Conservation (phyloP, 2,888 invertebrate genomes). For the Pelosia muscerda region DNA sequence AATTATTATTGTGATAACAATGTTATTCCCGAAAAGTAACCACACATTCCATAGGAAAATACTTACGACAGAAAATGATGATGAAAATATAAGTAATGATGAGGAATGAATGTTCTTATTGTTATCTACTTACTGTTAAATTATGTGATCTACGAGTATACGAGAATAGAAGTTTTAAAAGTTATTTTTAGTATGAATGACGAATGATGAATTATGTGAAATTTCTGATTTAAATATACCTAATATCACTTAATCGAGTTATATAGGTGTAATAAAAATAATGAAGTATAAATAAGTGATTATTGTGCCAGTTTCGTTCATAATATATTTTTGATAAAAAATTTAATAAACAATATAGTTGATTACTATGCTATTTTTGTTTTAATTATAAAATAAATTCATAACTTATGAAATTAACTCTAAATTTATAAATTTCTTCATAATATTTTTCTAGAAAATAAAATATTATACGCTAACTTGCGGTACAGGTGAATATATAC, state of each 20-base stretch:
- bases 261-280: background rate
- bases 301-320: background rate
- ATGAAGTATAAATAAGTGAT: background rate
- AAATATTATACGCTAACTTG: constrained; percentile 3
- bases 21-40: background rate
- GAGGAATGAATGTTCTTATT: background rate
- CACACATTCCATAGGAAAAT: background rate
- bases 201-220: background rate
- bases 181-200: background rate
- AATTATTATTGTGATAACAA: constrained; percentile 7
- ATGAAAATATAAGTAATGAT: background rate
- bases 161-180: background rate
- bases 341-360: background rate
- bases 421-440: background rate
- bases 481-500: constrained; percentile 3
- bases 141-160: background rate
- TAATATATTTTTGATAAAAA: background rate
- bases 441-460: background rate
- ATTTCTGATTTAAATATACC: background rate
- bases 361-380: background rate
- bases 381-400: background rate
- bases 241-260: background rate
- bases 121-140: no score
- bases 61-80: background rate
- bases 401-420: background rate